A percentile compares a stretch with the other conserved stretches of the same genome.
Evolutionary conservation across 2,888 invertebrate genomes (phyloP).

Genomic region (Cyclophora punctaria): DNA sequence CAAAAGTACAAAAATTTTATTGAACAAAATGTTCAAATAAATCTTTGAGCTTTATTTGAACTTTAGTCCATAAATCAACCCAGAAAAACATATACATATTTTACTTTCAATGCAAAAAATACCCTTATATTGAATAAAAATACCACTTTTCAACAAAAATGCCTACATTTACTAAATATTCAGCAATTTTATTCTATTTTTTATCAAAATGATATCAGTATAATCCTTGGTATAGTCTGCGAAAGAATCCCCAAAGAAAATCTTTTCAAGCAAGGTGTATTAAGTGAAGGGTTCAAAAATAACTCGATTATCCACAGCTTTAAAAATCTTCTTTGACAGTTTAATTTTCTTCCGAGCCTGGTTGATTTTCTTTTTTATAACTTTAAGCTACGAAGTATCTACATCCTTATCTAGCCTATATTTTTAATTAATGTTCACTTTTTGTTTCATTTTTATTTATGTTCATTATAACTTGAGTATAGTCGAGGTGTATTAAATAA

Average conservation of each 20-base stretch:
- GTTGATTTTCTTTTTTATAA: constrained; percentile 28
- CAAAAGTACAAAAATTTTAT: too few relatives aligned
- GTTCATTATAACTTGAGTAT: neutral
- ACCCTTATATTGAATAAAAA: too few relatives aligned
- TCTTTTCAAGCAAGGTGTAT: constrained; percentile 15
- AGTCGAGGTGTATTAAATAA: neutral
- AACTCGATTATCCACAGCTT: constrained; percentile 36
- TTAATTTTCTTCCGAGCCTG: constrained; percentile 33
- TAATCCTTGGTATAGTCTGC: constrained; percentile 11
- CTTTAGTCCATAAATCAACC: too few relatives aligned
- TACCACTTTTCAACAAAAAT: too few relatives aligned
- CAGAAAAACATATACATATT: too few relatives aligned
- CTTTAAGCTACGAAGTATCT: neutral
- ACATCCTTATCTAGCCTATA: neutral
- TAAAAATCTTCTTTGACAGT: constrained; percentile 39
- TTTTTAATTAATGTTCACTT: neutral
- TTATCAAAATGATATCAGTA: constrained; percentile 15
- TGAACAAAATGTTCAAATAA: too few relatives aligned
- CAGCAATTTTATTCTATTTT: constrained; percentile 1
- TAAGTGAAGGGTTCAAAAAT: constrained; percentile 35
- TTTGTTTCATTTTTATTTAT: neutral
- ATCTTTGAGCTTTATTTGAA: too few relatives aligned
- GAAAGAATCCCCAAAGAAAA: constrained; percentile 13
- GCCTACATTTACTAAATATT: too few relatives aligned
- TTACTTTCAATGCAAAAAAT: too few relatives aligned